phyloP scores from a whole-genome alignment of 2,888 invertebrate genomes.

The Willowsia nigromaculata region DNA sequence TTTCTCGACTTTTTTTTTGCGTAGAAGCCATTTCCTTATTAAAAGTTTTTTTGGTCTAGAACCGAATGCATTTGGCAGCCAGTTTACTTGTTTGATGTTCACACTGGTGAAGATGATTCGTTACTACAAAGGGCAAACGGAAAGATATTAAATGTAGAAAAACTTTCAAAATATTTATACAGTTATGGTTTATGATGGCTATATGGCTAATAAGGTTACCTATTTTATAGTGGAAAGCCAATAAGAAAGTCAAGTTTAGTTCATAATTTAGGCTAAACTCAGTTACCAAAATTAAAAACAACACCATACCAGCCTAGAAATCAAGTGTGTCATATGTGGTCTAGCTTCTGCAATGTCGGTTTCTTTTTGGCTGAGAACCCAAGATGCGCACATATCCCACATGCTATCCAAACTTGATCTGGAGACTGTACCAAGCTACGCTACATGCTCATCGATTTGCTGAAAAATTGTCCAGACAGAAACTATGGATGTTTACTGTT shows the following conservation, averaged over 20 bases:
- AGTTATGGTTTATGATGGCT: constrained; percentile 54
- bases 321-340: background rate
- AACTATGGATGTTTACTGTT: constrained; percentile 33
- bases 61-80: constrained; percentile 34
- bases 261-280: background rate
- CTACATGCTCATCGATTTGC: background rate
- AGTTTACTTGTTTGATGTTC: constrained; percentile 45
- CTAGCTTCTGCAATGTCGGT: background rate
- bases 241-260: background rate
- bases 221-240: background rate
- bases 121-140: background rate
- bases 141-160: constrained; percentile 23
- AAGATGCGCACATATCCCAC: background rate
- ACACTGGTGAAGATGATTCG: background rate
- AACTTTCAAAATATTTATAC: constrained; percentile 48
- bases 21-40: constrained; percentile 50
- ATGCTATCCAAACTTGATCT: background rate
- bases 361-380: background rate
- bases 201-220: constrained; percentile 7
- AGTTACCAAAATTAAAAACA: constrained; percentile 10
- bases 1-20: background rate
- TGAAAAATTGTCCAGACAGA: constrained; percentile 33
- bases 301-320: background rate
- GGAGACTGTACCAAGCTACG: background rate
- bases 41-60: constrained; percentile 23